Base-by-base conservation (phyloP, 2,888 invertebrate genomes). In the Metalampra italica region DNA sequence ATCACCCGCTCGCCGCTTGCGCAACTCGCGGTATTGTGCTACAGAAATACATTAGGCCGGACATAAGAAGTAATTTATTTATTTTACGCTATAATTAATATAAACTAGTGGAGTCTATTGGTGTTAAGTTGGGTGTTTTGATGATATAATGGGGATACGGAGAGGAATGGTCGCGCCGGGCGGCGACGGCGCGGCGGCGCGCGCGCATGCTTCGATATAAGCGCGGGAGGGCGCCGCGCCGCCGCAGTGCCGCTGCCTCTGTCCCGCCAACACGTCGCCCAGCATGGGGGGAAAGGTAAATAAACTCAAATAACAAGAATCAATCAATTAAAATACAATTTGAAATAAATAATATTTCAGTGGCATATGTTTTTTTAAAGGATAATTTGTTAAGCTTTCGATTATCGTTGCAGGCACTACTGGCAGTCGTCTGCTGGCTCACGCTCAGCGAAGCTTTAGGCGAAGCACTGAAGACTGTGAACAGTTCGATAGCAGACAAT, bases 261-360 rank as follows among this genome's bases (percentile, higher is more conserved):
- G 77, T 73, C 75, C 66, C 50, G 70, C 76, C 64, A 64, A 64
- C 65, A 72, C 75, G 71, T 62, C 73, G 61, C 63, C 67, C 64
- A 73, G 56, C 60, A 87, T 87, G 88, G 75, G 82, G 80, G 78
- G 74, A 75, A 70, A 84, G 87, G 88, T 88, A 84, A 70, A 63
- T 55, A 43, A 52, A 43, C 51, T 52, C 22, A 51, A 7, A 40
- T 46, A 34, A 32, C n/a, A 41, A 32, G 7, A n/a, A 32, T 46
- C 37, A 12, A n/a, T n/a, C n/a, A n/a, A n/a, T n/a, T n/a, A n/a
- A 9, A 39, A 39, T 14, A 39, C 13, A n/a, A 13, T 39, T 37
- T 5, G 13, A 13, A 39, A n/a, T n/a, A n/a, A n/a, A n/a, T n/a
- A n/a, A n/a, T n/a, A n/a, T 45, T 53, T 32, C 22, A 36, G n/a